These are phyloP conservation scores for Danio aesculapii DNA, from an alignment of 2,797 vertebrate species.

Conservation along the genomic window DNA sequence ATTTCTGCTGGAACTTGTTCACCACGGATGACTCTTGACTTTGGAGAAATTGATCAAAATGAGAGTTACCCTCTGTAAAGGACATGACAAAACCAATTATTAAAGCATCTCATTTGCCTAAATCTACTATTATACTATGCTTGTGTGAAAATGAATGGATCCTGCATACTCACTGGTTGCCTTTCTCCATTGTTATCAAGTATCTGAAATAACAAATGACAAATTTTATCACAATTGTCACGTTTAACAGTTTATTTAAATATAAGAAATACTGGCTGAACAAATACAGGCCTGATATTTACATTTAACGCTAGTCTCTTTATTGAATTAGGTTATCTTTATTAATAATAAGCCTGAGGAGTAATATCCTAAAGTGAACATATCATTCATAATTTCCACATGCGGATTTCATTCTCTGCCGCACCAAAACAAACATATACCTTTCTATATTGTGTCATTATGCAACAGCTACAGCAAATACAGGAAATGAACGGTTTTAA, in stretches of 20 bases:
- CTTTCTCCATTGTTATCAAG: conserved; percentile 73
- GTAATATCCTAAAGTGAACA: not conserved
- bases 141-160: not conserved
- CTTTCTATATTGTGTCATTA: not conserved
- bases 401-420: conserved; percentile 14
- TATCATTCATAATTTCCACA: not conserved
- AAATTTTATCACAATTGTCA: not conserved
- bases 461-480: not conserved
- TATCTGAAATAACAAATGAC: conserved; percentile 57
- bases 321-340: not conserved
- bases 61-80: conserved; percentile 82
- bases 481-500: not conserved
- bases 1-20: conserved; percentile 96
- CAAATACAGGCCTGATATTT: not conserved
- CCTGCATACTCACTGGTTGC: conserved; percentile 72
- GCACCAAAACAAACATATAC: conserved; percentile 54
- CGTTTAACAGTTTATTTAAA: not conserved
- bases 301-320: not conserved
- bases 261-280: not conserved
- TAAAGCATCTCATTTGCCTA: not conserved
- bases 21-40: conserved; percentile 93
- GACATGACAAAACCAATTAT: not conserved
- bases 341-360: not conserved
- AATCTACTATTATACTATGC: not conserved
- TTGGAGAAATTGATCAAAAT: conserved; percentile 88